phyloP scores from a whole-genome alignment of 2,113 vertebrate species.

The Cygnus buccinator region DNA sequence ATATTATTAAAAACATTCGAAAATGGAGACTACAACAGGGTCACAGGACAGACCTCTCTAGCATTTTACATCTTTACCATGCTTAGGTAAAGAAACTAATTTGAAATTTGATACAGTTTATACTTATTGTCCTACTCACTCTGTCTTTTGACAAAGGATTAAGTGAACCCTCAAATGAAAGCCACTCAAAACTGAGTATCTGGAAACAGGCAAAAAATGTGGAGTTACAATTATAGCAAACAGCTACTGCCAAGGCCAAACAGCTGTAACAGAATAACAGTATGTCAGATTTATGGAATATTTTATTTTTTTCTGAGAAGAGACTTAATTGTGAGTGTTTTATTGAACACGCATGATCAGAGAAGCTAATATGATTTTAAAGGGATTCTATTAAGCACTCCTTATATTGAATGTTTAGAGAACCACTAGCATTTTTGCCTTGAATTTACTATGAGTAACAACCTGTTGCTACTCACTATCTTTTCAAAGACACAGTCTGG shows the following conservation, averaged over 20 bases:
- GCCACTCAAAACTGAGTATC: neutral
- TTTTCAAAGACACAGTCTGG: neutral
- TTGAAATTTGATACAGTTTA: constrained; percentile 1
- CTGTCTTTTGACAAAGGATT: neutral
- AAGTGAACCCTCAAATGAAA: neutral
- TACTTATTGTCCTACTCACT: neutral
- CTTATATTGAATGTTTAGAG: neutral
- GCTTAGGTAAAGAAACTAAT: neutral
- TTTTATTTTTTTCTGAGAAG: neutral
- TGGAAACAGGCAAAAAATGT: neutral
- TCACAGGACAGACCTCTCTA: neutral
- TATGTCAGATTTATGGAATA: neutral
- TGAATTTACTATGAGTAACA: neutral
- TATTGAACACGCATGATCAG: neutral
- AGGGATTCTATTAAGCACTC: neutral
- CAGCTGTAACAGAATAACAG: neutral
- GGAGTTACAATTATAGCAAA: neutral
- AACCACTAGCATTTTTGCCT: neutral
- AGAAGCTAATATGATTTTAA: neutral
- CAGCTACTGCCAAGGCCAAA: neutral
- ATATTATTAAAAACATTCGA: neutral
- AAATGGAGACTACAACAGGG: neutral
- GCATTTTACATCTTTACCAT: neutral
- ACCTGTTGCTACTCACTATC: neutral
- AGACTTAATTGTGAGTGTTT: neutral